Conservation (phyloP, 2,888 invertebrate species). For the Drosophila niveifrons region DNA sequence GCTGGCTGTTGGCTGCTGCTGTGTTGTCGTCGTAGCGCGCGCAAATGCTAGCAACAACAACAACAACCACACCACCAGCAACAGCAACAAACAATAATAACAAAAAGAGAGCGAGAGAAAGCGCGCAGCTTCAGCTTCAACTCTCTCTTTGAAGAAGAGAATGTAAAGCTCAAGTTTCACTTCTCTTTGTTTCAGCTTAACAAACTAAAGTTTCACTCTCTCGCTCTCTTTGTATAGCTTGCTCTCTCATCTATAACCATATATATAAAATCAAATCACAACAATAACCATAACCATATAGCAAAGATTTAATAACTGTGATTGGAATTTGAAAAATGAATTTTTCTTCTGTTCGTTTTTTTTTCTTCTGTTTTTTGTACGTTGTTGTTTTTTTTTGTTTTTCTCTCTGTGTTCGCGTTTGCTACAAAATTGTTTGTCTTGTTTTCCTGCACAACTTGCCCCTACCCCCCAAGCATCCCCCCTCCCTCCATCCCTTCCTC, state of each 20-base stretch:
- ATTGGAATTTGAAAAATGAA: constrained; percentile 79
- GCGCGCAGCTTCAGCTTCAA: constrained; percentile 1
- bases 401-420: constrained; percentile 15
- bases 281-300: constrained; percentile 80
- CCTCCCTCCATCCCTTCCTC: background rate
- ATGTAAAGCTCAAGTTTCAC: constrained; percentile 18
- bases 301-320: constrained; percentile 79
- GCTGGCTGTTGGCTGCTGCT: constrained; percentile 23
- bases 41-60: constrained; percentile 57
- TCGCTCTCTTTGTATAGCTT: background rate
- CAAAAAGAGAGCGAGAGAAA: constrained; percentile 34
- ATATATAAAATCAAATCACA: constrained; percentile 74
- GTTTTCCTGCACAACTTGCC: background rate
- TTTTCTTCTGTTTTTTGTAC: constrained; percentile 25
- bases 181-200: constrained; percentile 12
- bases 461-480: background rate
- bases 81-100: constrained; percentile 57
- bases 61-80: constrained; percentile 33
- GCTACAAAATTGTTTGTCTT: constrained; percentile 48
- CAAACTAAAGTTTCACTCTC: background rate
- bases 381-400: constrained; percentile 7
- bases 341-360: constrained; percentile 51
- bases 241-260: constrained; percentile 69
- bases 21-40: constrained; percentile 57
- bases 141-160: constrained; percentile 59